Evolutionary conservation across 2,888 invertebrate genomes (phyloP).

Genomic region (Ochlodes sylvanus): DNA sequence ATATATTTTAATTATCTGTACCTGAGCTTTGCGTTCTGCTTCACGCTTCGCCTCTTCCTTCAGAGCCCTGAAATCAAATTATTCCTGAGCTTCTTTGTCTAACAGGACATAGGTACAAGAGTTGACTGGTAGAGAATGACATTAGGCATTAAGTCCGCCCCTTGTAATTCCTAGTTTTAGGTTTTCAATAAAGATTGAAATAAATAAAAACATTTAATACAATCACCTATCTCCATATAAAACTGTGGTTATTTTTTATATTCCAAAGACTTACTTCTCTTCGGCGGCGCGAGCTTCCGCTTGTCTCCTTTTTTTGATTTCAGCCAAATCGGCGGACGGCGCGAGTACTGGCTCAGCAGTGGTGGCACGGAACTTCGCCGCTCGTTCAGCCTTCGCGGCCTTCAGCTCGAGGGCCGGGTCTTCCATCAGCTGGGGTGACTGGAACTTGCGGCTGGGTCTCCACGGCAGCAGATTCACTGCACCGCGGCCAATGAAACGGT

Average conservation of each 20-base stretch:
- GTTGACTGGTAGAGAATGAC: too few species aligned
- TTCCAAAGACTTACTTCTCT: conserved; percentile 77
- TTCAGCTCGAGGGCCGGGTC: conserved; percentile 86
- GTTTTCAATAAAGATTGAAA: too few species aligned
- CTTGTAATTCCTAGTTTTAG: too few species aligned
- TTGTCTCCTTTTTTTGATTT: conserved; percentile 84
- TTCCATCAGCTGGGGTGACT: conserved; percentile 83
- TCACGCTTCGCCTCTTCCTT: conserved; percentile 83
- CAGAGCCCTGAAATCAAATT: conserved; percentile 66
- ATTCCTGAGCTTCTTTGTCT: too few species aligned
- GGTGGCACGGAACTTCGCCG: conserved; percentile 85
- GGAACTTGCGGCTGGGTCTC: conserved; percentile 89
- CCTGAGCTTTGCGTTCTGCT: conserved; percentile 78
- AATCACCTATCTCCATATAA: too few species aligned
- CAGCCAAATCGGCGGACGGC: conserved; percentile 82
- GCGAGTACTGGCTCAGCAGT: conserved; percentile 75
- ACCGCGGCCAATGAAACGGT: conserved; percentile 65
- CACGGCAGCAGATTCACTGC: conserved; percentile 87
- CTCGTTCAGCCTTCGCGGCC: conserved; percentile 86
- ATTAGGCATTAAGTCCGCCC: too few species aligned
- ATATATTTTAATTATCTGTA: conserved; percentile 47
- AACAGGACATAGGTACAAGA: too few species aligned
- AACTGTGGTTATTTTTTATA: too few species aligned
- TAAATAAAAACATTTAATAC: too few species aligned
- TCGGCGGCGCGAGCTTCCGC: conserved; percentile 87